phyloP scores from a whole-genome alignment of 2,888 invertebrate species.

The Lasioglossum leucozonium region DNA sequence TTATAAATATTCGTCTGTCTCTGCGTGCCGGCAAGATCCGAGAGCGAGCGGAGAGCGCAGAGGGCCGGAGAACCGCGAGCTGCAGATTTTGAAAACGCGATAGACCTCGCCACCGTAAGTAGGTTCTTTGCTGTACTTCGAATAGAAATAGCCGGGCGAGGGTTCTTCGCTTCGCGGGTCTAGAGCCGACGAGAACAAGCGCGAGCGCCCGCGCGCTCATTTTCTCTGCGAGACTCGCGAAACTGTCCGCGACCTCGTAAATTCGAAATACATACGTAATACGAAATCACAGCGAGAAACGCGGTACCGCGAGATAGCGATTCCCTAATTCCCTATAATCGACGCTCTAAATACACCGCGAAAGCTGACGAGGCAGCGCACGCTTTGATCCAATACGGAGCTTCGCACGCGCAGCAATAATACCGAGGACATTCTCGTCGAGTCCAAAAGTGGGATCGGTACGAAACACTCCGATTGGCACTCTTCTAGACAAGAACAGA shows the following conservation, averaged over 20 bases:
- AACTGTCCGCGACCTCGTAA: background rate
- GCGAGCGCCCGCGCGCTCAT: background rate
- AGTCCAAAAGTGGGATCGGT: too few relatives aligned
- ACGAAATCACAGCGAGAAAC: background rate
- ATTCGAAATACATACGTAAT: too few relatives aligned
- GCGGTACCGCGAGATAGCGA: background rate
- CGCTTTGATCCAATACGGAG: too few relatives aligned
- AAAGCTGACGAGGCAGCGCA: too few relatives aligned
- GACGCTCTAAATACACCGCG: background rate
- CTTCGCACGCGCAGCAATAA: too few relatives aligned
- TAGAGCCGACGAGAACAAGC: background rate
- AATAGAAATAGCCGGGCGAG: conserved; percentile 13
- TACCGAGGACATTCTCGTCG: too few relatives aligned
- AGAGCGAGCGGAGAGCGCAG: background rate
- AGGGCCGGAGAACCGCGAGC: background rate
- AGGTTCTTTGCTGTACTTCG: conserved; percentile 10
- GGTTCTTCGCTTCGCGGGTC: background rate
- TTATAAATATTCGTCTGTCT: conserved; percentile 48
- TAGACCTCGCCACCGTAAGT: conserved; percentile 12
- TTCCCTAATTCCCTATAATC: background rate
- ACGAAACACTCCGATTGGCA: too few relatives aligned
- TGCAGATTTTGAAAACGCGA: conserved; percentile 25
- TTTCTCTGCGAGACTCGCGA: background rate
- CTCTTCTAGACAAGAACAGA: too few relatives aligned
- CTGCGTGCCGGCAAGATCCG: background rate